Percentiles rank a stretch among this genome's conserved stretches.
Conservation (phyloP, 2,888 invertebrate species). For the Ormyrus pomaceus region DNA sequence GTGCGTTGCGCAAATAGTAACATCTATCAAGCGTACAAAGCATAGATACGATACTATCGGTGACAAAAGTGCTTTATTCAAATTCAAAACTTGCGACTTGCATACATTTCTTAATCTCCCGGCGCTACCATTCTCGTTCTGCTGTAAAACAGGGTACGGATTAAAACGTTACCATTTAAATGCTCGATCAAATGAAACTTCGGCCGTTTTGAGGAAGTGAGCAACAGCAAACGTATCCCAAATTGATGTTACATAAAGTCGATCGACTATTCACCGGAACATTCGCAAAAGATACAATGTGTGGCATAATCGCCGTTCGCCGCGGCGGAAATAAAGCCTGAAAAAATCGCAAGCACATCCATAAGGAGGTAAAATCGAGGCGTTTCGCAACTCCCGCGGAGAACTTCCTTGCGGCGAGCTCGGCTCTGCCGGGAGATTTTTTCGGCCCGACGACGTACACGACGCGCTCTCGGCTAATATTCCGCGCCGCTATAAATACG, state of each 20-base stretch:
- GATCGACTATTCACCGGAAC: too few species aligned
- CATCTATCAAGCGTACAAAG: constrained; percentile 13
- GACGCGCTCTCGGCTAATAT: background rate
- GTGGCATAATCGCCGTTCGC: too few species aligned
- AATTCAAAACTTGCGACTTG: constrained; percentile 5
- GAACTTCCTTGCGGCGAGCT: too few species aligned
- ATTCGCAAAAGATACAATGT: too few species aligned
- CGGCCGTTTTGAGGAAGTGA: too few species aligned
- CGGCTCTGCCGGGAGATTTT: background rate
- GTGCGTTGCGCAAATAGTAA: constrained; percentile 11
- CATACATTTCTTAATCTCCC: constrained; percentile 1
- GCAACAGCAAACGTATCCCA: too few species aligned
- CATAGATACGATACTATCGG: constrained; percentile 13
- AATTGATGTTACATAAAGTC: too few species aligned
- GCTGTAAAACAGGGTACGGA: background rate
- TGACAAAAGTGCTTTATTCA: constrained; percentile 19
- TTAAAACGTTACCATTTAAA: constrained; percentile 13
- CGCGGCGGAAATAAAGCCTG: too few species aligned
- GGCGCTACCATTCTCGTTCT: background rate
- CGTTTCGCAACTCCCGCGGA: too few species aligned
- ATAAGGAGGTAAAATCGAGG: too few species aligned
- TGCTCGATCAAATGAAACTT: background rate
- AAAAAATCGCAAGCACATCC: too few species aligned
- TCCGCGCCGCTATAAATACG: background rate
- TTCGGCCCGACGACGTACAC: background rate